Conservation (phyloP, 2,888 invertebrate genomes). For the Conchocele bisecta region DNA sequence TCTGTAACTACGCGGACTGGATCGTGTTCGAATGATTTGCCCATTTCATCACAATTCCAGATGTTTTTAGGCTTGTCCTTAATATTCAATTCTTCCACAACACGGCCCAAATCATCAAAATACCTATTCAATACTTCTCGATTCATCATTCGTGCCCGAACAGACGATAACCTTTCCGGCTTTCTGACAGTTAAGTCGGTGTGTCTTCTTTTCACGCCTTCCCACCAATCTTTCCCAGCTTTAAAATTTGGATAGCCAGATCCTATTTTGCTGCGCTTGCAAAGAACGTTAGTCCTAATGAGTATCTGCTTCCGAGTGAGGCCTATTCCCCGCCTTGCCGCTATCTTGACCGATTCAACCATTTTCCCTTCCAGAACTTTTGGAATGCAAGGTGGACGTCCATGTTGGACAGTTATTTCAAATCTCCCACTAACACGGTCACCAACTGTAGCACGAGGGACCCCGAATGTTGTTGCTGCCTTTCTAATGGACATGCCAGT, state of each 20-base stretch:
- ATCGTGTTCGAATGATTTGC: slow-evolving; percentile 19
- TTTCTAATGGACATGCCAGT: slow-evolving; percentile 27
- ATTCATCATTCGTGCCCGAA: slow-evolving; percentile 34
- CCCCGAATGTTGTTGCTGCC: slow-evolving; percentile 22
- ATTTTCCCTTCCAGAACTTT: slow-evolving; percentile 28
- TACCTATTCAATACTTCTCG: slow-evolving; percentile 13
- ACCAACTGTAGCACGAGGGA: slow-evolving; percentile 32
- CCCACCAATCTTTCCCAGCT: slow-evolving; percentile 34
- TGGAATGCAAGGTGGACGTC: slow-evolving; percentile 34
- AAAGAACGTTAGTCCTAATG: slow-evolving; percentile 3
- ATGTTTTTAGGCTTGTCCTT: background rate
- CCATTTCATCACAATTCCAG: slow-evolving; percentile 31
- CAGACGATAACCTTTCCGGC: slow-evolving; percentile 30
- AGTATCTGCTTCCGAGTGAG: slow-evolving; percentile 33
- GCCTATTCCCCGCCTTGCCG: slow-evolving; percentile 41
- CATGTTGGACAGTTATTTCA: slow-evolving; percentile 9
- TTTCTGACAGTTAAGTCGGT: slow-evolving; percentile 29
- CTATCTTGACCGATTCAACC: slow-evolving; percentile 29
- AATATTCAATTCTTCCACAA: background rate
- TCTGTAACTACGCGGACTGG: slow-evolving; percentile 3
- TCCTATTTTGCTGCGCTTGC: slow-evolving; percentile 2
- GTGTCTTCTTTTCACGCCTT: slow-evolving; percentile 24
- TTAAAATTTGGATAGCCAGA: slow-evolving; percentile 11
- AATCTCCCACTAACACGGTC: slow-evolving; percentile 25
- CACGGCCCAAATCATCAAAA: slow-evolving; percentile 4